phyloP scores from a whole-genome alignment of 53 echinoderm and acorn worm species.

The Paelopatides confundens region DNA sequence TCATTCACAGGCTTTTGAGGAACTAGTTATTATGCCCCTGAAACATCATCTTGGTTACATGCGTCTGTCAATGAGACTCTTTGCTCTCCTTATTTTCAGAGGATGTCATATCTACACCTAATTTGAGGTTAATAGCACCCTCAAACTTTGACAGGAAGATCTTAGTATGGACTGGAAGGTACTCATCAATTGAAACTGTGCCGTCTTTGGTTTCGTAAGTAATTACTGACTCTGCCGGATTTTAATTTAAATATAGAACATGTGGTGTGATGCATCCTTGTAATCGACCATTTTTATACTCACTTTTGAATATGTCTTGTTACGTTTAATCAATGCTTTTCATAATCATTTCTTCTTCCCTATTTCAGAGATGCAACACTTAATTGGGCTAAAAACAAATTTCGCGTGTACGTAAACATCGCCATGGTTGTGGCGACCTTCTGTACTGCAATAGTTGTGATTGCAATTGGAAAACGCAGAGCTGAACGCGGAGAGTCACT shows the following conservation, averaged over 20 bases:
- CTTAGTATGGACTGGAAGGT: constrained; percentile 80
- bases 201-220: constrained; percentile 89
- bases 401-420: constrained; percentile 84
- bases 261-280: not conserved
- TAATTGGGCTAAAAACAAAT: constrained; percentile 71
- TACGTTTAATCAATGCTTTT: too few species aligned
- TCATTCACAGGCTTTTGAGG: too few species aligned
- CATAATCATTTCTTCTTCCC: not conserved
- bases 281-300: too few species aligned
- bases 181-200: constrained; percentile 74
- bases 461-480: constrained; percentile 63
- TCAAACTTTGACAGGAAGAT: constrained; percentile 73
- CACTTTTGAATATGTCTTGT: too few species aligned
- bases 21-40: too few species aligned
- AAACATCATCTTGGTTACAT: too few species aligned
- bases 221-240: not conserved
- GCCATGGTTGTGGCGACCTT: constrained; percentile 63
- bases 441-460: constrained; percentile 59
- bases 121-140: constrained; percentile 13
- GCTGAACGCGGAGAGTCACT: constrained; percentile 72
- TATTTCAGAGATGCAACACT: constrained; percentile 72
- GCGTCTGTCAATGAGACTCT: too few species aligned
- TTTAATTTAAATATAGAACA: not conserved
- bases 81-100: not conserved
- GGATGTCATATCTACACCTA: not conserved